phyloP scores from a whole-genome alignment of 2,888 invertebrate species.

The Dynastes grantii region DNA sequence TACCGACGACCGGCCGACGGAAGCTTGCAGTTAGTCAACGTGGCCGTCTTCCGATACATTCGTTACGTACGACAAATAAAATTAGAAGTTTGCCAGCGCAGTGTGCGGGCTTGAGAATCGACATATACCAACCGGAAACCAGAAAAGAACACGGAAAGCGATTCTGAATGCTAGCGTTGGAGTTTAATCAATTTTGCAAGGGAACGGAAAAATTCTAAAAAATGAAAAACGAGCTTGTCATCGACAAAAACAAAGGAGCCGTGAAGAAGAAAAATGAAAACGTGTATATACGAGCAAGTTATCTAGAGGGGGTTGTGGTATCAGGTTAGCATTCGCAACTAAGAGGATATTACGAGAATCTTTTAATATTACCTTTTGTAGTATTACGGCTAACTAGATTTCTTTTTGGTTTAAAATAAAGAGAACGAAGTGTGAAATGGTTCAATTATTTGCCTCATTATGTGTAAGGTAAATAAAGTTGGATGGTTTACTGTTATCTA shows the following conservation, averaged over 20 bases:
- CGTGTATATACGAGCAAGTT: too few relatives aligned
- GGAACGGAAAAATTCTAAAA: not conserved
- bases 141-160: conserved; percentile 21
- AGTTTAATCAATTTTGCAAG: conserved; percentile 27
- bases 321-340: too few relatives aligned
- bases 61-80: not conserved
- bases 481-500: too few relatives aligned
- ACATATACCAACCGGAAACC: not conserved
- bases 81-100: conserved; percentile 27
- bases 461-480: too few relatives aligned
- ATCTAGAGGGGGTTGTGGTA: too few relatives aligned
- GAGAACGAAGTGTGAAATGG: too few relatives aligned
- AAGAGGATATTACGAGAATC: too few relatives aligned
- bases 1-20: not conserved
- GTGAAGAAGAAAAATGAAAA: not conserved
- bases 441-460: too few relatives aligned
- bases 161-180: not conserved
- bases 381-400: too few relatives aligned
- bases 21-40: not conserved
- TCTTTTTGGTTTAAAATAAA: too few relatives aligned
- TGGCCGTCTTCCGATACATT: not conserved
- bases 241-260: not conserved
- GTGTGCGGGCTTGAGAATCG: not conserved
- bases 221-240: not conserved
- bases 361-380: too few relatives aligned